A percentile compares a stretch with the other conserved stretches of the same genome.
phyloP scores from a whole-genome alignment of 2,113 vertebrate genomes.

The Peromyscus californicus region DNA sequence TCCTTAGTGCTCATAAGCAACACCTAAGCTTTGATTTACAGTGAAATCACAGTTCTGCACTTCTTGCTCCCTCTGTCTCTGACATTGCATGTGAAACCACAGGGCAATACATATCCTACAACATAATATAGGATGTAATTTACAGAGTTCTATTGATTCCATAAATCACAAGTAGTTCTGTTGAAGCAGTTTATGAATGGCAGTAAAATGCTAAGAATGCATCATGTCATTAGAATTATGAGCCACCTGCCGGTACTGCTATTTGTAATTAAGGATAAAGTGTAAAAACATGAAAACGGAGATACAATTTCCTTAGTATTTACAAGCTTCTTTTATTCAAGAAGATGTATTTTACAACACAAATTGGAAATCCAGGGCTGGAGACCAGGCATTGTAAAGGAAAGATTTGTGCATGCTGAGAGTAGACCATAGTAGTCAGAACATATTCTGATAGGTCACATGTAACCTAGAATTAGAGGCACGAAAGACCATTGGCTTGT shows the following conservation, averaged over 20 bases:
- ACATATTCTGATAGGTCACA: slow-evolving; percentile 30
- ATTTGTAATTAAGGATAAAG: slow-evolving; percentile 86
- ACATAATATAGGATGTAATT: slow-evolving; percentile 88
- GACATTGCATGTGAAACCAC: slow-evolving; percentile 83
- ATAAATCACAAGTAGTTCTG: slow-evolving; percentile 88
- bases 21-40: slow-evolving; percentile 85
- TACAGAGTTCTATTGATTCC: slow-evolving; percentile 86
- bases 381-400: slow-evolving; percentile 65
- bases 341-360: slow-evolving; percentile 4
- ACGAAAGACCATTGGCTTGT: background rate
- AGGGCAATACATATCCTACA: slow-evolving; percentile 80
- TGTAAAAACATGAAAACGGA: background rate
- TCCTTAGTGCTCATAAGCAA: slow-evolving; percentile 81
- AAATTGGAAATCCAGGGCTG: slow-evolving; percentile 60
- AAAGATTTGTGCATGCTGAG: slow-evolving; percentile 45
- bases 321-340: slow-evolving; percentile 37
- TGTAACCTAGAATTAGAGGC: slow-evolving; percentile 22
- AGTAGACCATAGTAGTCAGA: slow-evolving; percentile 22
- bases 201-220: slow-evolving; percentile 88
- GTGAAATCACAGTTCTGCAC: slow-evolving; percentile 79
- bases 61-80: slow-evolving; percentile 75
- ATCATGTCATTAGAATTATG: slow-evolving; percentile 85
- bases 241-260: slow-evolving; percentile 82
- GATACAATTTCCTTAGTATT: slow-evolving; percentile 36
- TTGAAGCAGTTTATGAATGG: slow-evolving; percentile 88